Percentiles rank a stretch among this genome's conserved stretches.
These are phyloP conservation scores for Cylloceria caligata DNA, from an alignment of 2,888 invertebrate genomes.

Conservation along the genomic window DNA sequence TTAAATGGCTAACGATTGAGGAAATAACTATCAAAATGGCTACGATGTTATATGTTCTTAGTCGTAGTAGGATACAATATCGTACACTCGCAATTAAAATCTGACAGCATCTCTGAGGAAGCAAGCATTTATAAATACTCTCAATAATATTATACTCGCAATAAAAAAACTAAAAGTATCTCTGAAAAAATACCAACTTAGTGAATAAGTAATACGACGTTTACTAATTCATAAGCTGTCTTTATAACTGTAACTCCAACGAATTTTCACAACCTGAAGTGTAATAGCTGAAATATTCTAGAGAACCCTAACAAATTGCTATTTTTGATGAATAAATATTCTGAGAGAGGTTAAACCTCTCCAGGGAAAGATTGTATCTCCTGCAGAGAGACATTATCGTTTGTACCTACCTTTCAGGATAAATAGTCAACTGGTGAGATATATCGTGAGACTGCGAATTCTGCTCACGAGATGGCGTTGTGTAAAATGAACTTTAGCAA, in stretches of 20 bases:
- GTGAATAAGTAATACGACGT: not conserved
- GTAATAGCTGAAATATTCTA: not conserved
- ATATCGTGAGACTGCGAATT: not conserved
- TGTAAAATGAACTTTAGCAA: too few relatives aligned
- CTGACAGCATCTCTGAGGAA: not conserved
- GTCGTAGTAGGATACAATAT: too few relatives aligned
- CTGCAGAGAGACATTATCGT: not conserved
- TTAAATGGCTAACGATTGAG: too few relatives aligned
- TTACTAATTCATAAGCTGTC: not conserved
- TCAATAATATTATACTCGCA: too few relatives aligned
- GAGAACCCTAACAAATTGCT: not conserved
- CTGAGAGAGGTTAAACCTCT: not conserved
- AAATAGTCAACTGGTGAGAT: too few relatives aligned
- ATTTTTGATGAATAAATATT: not conserved
- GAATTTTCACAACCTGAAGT: not conserved
- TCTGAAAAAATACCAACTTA: not conserved
- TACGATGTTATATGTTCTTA: too few relatives aligned
- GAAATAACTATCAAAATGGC: too few relatives aligned
- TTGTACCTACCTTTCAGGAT: not conserved
- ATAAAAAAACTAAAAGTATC: too few relatives aligned
- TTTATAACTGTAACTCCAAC: not conserved
- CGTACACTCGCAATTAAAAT: conserved; percentile 10
- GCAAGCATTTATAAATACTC: too few relatives aligned
- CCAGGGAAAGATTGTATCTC: not conserved
- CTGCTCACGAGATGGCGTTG: too few relatives aligned